Percentiles rank a stretch among this genome's conserved stretches.
These are phyloP conservation scores for Lagocephalus sceleratus DNA, from an alignment of 2,797 vertebrate genomes.

Conservation along the genomic window DNA sequence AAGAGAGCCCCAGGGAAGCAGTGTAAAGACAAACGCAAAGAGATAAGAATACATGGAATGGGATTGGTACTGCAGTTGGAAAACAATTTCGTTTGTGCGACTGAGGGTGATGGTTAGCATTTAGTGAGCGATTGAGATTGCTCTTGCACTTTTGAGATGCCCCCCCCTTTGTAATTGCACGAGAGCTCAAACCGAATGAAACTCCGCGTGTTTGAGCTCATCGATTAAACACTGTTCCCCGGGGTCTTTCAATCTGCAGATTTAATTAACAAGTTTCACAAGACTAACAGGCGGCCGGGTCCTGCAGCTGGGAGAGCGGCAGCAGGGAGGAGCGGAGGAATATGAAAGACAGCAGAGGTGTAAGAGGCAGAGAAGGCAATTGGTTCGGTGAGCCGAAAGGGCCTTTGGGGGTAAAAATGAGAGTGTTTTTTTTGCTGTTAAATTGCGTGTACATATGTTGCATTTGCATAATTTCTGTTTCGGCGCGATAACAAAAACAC, in stretches of 20 bases:
- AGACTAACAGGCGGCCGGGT: constrained; percentile 50
- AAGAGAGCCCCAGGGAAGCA: constrained; percentile 3
- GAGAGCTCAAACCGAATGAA: constrained; percentile 37
- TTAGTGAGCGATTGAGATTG: constrained; percentile 31
- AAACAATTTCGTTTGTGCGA: constrained; percentile 23
- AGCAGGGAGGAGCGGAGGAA: constrained; percentile 8
- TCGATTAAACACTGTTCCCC: constrained; percentile 61
- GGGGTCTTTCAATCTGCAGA: constrained; percentile 56
- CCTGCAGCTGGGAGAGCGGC: constrained; percentile 34
- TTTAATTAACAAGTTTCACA: constrained; percentile 68
- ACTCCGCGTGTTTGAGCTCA: constrained; percentile 65
- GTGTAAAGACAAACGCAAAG: not conserved
- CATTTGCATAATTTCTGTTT: too few relatives aligned
- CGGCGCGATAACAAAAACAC: too few relatives aligned
- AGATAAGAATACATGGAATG: constrained; percentile 1
- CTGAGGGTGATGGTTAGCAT: constrained; percentile 17
- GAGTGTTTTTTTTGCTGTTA: too few relatives aligned
- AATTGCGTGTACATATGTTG: too few relatives aligned
- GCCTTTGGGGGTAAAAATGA: constrained; percentile 2
- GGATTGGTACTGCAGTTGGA: not conserved
- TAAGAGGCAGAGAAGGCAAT: constrained; percentile 22
- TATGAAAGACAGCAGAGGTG: constrained; percentile 28
- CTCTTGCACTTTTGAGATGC: constrained; percentile 13
- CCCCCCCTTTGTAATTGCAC: constrained; percentile 17
- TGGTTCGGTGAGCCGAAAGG: constrained; percentile 9